Base-by-base conservation (phyloP, 1,140 invertebrate species). In the Tribolium madens region DNA sequence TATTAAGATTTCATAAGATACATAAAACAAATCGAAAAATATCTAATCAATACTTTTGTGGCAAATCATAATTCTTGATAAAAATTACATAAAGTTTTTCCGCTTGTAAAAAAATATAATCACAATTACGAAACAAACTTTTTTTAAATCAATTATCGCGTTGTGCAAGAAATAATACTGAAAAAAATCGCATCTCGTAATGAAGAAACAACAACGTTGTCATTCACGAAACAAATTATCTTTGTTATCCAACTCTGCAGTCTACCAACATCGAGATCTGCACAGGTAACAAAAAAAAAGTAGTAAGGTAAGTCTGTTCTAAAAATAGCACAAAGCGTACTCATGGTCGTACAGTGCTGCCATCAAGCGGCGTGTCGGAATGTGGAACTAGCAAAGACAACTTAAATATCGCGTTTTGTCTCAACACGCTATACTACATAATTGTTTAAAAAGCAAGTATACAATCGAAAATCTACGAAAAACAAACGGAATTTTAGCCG, bases 351-450 rank as follows among this genome's bases (percentile, higher is more conserved):
- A 7, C 14, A 21, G 81, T 83, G 82, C 76, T 78, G 82, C 82
- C 78, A 77, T 75, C 68, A 75, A 68, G 77, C 77, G 17, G 21
- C 42, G 53, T 74, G 82, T 76, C 52, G 82, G 81, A 81, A 83
- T 82, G 76, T 76, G 68, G 73, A 80, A 82, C 78, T 76, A 76
- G 21, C 9, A 4, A 13, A 64, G 26, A 31, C 21, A 64, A 14
- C 57, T 33, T 12, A 18, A 64, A 12, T 64, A 33, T 14, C 26
- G 48, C 26, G 57, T 26, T 64, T 33, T 12, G 12, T 17, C 6
- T 21, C 26, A 33, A 64, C 26, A 64, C 57, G 57, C 57, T 21
- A 36, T 0, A 18, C 10, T 31, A 64, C 57, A 64, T 13, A 12
- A 7, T 57, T 5, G 1, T 0, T 64, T 15, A 15, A 64, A 64